Evolutionary conservation across 1,140 invertebrate species (phyloP).

Genomic region (Zaprionus ornatus): DNA sequence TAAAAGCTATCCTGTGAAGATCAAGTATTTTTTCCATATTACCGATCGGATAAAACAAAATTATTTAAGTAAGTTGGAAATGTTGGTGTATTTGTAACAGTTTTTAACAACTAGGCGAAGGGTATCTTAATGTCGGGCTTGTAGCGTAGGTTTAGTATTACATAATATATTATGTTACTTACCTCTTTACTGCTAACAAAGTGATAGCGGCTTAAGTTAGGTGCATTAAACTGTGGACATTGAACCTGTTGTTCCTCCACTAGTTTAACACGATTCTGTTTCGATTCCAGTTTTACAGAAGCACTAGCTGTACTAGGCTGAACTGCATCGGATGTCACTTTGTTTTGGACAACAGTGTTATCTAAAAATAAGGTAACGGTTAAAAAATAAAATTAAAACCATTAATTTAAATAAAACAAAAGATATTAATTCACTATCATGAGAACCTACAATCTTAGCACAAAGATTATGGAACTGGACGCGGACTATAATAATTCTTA

Average conservation of each 20-base stretch:
- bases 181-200: slow-evolving; percentile 87
- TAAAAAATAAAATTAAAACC: no score
- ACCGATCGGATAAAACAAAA: no score
- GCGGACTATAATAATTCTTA: background rate
- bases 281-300: slow-evolving; percentile 21
- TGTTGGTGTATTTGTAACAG: no score
- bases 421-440: no score
- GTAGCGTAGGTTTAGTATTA: background rate
- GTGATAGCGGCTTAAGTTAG: slow-evolving; percentile 87
- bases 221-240: slow-evolving; percentile 84
- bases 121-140: no score
- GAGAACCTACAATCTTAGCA: no score
- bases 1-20: no score
- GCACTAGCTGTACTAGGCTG: background rate
- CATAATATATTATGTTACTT: slow-evolving; percentile 37
- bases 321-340: background rate
- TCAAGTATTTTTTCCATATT: no score
- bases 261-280: slow-evolving; percentile 30
- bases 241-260: slow-evolving; percentile 43
- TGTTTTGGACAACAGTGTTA: background rate
- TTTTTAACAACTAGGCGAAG: no score
- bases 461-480: background rate
- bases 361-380: background rate
- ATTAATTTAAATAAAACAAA: no score
- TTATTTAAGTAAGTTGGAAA: no score